These are phyloP conservation scores for Poecilia velifera DNA, from an alignment of 2,797 vertebrate genomes.

Conservation along the genomic window DNA sequence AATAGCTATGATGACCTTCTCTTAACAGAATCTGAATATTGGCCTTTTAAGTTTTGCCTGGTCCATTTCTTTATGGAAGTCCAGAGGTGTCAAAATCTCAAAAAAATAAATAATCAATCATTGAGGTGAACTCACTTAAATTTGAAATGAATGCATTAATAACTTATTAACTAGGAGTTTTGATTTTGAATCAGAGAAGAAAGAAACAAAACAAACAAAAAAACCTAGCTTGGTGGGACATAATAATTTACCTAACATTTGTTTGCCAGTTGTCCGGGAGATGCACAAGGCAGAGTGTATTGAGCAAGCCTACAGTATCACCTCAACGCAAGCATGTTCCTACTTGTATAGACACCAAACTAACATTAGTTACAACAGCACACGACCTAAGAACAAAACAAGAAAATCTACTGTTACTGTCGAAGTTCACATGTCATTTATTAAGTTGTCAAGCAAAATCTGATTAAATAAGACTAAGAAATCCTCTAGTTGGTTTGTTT, in stretches of 20 bases:
- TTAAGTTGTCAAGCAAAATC: not conserved
- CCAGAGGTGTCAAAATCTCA: not conserved
- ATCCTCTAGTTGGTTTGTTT: not conserved
- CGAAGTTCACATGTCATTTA: not conserved
- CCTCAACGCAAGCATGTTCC: not conserved
- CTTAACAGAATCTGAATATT: not conserved
- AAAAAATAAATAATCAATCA: not conserved
- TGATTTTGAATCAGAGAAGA: not conserved
- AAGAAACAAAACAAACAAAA: not conserved
- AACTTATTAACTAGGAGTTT: not conserved
- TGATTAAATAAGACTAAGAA: not conserved
- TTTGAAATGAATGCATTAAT: not conserved
- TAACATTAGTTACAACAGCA: not conserved
- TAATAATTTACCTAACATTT: not conserved
- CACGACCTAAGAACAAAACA: not conserved
- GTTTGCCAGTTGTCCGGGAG: not conserved
- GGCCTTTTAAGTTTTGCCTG: not conserved
- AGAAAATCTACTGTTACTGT: not conserved
- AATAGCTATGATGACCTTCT: not conserved
- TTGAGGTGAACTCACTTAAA: too few relatives aligned
- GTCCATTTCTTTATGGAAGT: not conserved
- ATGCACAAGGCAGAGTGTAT: not conserved
- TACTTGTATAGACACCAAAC: not conserved
- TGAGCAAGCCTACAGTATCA: not conserved
- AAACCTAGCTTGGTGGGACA: not conserved